Evolutionary conservation across 1,140 invertebrate species (phyloP).

Genomic region (Dysdera silvatica): DNA sequence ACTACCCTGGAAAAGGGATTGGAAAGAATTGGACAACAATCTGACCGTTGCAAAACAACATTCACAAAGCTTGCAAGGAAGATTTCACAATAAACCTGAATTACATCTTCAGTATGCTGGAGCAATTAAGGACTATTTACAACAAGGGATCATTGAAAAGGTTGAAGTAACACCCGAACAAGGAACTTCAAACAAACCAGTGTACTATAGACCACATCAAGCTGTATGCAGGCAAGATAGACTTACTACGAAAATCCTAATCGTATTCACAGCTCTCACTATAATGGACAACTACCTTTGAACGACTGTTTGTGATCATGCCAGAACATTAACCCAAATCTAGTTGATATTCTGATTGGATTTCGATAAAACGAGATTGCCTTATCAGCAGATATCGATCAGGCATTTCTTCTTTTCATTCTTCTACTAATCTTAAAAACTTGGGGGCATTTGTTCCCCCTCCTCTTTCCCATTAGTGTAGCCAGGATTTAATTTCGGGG

Average conservation of each 20-base stretch:
- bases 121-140: not conserved
- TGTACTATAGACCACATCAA: not conserved
- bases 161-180: not conserved
- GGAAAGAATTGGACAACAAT: not conserved
- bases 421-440: too few relatives aligned
- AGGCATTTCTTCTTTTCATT: slow-evolving; percentile 27
- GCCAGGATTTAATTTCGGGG: too few relatives aligned
- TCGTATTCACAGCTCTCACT: slow-evolving; percentile 12
- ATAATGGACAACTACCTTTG: slow-evolving; percentile 3
- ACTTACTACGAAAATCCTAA: slow-evolving; percentile 4
- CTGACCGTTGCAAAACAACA: not conserved
- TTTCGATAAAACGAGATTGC: slow-evolving; percentile 17
- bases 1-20: slow-evolving; percentile 1
- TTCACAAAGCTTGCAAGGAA: not conserved
- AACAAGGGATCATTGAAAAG: not conserved
- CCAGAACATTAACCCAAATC: not conserved
- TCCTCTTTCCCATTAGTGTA: too few relatives aligned
- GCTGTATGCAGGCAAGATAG: slow-evolving; percentile 5
- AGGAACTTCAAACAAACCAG: not conserved
- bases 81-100: not conserved
- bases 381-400: slow-evolving; percentile 24
- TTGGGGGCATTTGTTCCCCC: too few relatives aligned
- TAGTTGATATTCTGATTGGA: too few relatives aligned
- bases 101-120: not conserved
- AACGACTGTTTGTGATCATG: slow-evolving; percentile 23